phyloP scores from a whole-genome alignment of 1,140 invertebrate species.

The Zaprionus taronus region DNA sequence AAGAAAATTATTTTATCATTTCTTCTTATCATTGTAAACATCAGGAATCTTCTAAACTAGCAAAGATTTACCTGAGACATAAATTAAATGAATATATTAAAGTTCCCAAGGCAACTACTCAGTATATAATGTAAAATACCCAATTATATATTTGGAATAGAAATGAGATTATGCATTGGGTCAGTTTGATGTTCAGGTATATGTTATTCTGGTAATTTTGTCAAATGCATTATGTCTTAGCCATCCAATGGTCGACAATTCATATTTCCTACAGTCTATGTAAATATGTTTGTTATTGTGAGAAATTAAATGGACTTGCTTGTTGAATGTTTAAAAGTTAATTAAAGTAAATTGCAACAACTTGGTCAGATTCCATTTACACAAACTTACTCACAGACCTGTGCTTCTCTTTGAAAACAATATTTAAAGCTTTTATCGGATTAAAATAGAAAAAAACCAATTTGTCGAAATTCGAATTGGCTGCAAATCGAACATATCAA shows the following conservation, averaged over 20 bases:
- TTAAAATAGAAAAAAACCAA: conserved; percentile 76
- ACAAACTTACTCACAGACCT: conserved; percentile 4
- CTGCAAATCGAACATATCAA: conserved; percentile 69
- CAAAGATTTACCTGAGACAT: neutral
- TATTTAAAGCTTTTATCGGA: conserved; percentile 71
- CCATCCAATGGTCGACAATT: too few relatives aligned
- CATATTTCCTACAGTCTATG: too few relatives aligned
- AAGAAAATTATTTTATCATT: neutral
- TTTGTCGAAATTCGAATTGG: conserved; percentile 72
- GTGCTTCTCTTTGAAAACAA: conserved; percentile 16
- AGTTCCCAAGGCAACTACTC: too few relatives aligned
- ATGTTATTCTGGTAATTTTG: too few relatives aligned
- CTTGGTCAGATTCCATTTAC: conserved; percentile 44
- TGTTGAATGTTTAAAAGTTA: conserved; percentile 55
- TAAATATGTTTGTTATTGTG: too few relatives aligned
- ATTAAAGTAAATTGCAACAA: conserved; percentile 56
- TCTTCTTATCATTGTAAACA: neutral
- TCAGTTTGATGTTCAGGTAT: too few relatives aligned
- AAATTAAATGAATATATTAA: neutral
- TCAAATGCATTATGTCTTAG: too few relatives aligned
- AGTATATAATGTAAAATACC: too few relatives aligned
- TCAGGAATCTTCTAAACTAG: neutral
- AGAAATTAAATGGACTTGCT: neutral
- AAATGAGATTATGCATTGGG: too few relatives aligned
- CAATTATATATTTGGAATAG: too few relatives aligned